Percentiles rank a stretch among this genome's conserved stretches.
Conservation (phyloP, 1,140 invertebrate genomes). For the Meloidogyne chitwoodi region DNA sequence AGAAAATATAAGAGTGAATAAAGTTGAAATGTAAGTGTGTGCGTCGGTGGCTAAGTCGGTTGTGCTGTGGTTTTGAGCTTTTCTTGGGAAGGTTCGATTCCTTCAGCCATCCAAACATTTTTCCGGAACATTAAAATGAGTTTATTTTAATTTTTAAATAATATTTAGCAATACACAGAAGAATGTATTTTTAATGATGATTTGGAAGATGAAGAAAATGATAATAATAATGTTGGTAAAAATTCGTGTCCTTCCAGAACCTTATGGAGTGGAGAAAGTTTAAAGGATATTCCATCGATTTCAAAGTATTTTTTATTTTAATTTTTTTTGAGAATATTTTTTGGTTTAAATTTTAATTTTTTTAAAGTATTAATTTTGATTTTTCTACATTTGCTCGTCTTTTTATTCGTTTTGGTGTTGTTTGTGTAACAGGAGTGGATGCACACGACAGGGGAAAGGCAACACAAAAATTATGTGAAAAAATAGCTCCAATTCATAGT, state of each 20-base stretch:
- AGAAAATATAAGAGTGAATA: too few relatives aligned
- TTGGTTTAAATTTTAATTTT: too few relatives aligned
- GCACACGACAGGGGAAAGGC: conserved; percentile 33
- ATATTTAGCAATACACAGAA: neutral
- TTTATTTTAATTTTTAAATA: neutral
- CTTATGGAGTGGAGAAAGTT: conserved; percentile 22
- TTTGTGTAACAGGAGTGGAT: conserved; percentile 43
- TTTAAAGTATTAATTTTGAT: conserved; percentile 40
- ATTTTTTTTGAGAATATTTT: neutral
- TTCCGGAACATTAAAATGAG: too few relatives aligned
- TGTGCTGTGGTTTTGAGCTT: too few relatives aligned
- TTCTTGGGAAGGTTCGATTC: too few relatives aligned
- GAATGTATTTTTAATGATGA: neutral
- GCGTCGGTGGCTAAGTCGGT: too few relatives aligned
- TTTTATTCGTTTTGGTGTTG: conserved; percentile 47
- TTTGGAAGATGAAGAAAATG: neutral
- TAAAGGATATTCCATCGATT: conserved; percentile 30
- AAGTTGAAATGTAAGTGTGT: too few relatives aligned
- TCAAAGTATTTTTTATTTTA: conserved; percentile 13
- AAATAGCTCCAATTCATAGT: conserved; percentile 45
- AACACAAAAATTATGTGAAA: conserved; percentile 44
- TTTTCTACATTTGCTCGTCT: conserved; percentile 41
- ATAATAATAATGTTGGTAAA: too few relatives aligned
- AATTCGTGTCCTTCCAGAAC: conserved; percentile 21
- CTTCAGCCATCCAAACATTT: too few relatives aligned